Conservation (phyloP, 2,888 invertebrate genomes). For the Protophormia terraenovae region DNA sequence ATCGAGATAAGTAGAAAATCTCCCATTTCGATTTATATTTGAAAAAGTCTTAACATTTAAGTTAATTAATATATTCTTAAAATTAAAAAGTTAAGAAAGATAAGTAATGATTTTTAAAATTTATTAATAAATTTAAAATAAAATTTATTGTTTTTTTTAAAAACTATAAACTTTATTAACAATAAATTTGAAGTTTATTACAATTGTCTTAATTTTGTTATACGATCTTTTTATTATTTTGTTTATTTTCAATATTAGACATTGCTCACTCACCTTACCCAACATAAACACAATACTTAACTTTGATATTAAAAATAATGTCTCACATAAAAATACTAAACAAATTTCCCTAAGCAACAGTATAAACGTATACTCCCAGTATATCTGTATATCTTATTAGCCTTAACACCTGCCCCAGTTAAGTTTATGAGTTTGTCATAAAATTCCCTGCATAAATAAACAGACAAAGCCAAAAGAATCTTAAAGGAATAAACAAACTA, state of each 20-base stretch:
- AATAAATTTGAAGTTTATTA: too few species aligned
- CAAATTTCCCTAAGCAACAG: background rate
- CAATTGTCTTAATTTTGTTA: background rate
- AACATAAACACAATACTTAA: conserved; percentile 8
- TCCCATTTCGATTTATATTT: too few species aligned
- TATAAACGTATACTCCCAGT: background rate
- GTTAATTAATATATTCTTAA: too few species aligned
- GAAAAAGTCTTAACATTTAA: too few species aligned
- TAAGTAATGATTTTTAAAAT: too few species aligned
- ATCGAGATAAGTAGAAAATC: too few species aligned
- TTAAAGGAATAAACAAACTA: conserved; percentile 25
- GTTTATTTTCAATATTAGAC: background rate
- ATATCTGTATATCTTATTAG: conserved; percentile 34
- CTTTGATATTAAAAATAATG: background rate
- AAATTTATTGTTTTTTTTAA: too few species aligned
- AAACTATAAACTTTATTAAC: too few species aligned
- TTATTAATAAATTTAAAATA: too few species aligned
- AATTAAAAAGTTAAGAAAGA: too few species aligned
- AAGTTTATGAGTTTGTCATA: conserved; percentile 19
- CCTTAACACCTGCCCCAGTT: conserved; percentile 38
- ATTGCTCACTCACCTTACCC: background rate
- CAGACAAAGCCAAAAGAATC: background rate
- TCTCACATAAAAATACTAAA: background rate
- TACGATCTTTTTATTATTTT: background rate
- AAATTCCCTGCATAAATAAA: conserved; percentile 7